Evolutionary conservation across 23 tunicate species (phyloP).

Genomic region (Trididemnum clinides): DNA sequence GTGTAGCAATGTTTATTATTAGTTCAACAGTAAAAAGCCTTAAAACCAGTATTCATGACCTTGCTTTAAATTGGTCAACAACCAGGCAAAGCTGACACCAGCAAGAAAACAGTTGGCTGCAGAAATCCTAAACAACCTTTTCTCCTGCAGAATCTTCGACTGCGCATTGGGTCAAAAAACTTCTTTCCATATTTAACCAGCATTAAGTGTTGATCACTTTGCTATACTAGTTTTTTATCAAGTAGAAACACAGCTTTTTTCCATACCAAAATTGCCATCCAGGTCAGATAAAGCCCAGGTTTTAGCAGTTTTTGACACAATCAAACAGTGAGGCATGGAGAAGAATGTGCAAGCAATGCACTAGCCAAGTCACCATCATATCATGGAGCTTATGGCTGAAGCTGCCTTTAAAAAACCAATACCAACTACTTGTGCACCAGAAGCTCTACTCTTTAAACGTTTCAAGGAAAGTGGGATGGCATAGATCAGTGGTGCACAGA

Average conservation of each 20-base stretch:
- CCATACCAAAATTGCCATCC: background rate
- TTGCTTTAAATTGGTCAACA: background rate
- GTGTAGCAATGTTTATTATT: slow-evolving; percentile 1
- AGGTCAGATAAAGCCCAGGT: background rate
- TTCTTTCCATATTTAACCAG: background rate
- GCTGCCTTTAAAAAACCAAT: slow-evolving; percentile 3
- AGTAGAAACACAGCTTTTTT: background rate
- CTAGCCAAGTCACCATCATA: background rate
- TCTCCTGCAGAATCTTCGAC: background rate
- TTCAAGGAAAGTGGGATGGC: background rate
- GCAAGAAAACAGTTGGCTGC: background rate
- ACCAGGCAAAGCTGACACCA: background rate
- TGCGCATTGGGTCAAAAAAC: background rate
- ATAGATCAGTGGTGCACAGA: too few species aligned
- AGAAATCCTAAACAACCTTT: background rate
- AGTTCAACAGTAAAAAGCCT: slow-evolving; percentile 15
- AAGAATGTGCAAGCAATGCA: background rate
- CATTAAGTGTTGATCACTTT: background rate
- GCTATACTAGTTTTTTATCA: background rate
- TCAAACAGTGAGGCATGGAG: background rate
- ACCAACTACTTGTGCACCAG: background rate
- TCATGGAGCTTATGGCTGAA: background rate
- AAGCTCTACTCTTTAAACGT: background rate
- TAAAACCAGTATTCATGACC: background rate
- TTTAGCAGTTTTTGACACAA: background rate